Conservation (phyloP, 2,113 vertebrate species). For the Ibidorhyncha struthersii region DNA sequence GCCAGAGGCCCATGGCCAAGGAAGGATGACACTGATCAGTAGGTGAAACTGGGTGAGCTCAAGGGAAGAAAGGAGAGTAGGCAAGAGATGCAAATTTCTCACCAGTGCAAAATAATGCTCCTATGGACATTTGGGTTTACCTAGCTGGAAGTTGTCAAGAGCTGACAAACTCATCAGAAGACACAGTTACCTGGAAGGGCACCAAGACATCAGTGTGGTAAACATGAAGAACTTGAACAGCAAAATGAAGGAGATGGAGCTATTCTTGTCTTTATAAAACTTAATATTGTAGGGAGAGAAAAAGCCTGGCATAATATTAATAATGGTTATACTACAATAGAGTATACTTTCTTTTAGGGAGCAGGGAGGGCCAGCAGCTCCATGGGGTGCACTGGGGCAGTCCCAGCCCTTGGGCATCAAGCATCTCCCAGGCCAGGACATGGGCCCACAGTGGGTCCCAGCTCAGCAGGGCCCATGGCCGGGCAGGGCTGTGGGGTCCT, state of each 20-base stretch:
- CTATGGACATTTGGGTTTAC: background rate
- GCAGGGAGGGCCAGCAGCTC: background rate
- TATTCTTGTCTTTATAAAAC: background rate
- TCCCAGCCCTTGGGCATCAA: background rate
- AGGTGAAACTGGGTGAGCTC: background rate
- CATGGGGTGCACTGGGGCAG: accelerated
- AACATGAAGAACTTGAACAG: background rate
- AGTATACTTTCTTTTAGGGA: background rate
- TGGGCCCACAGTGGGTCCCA: accelerated
- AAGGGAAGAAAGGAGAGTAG: background rate
- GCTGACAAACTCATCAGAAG: background rate
- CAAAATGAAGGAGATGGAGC: background rate
- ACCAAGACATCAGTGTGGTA: accelerated
- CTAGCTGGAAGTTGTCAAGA: background rate
- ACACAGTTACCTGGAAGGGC: background rate
- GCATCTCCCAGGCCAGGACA: background rate
- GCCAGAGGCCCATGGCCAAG: background rate
- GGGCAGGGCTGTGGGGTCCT: background rate
- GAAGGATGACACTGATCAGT: accelerated
- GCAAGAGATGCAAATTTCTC: background rate
- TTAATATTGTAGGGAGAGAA: background rate
- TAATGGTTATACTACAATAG: background rate
- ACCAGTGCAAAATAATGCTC: background rate
- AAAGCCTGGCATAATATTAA: background rate
- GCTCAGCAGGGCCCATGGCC: background rate